Conservation (phyloP, 2,797 vertebrate genomes). For the Fringilla coelebs region DNA sequence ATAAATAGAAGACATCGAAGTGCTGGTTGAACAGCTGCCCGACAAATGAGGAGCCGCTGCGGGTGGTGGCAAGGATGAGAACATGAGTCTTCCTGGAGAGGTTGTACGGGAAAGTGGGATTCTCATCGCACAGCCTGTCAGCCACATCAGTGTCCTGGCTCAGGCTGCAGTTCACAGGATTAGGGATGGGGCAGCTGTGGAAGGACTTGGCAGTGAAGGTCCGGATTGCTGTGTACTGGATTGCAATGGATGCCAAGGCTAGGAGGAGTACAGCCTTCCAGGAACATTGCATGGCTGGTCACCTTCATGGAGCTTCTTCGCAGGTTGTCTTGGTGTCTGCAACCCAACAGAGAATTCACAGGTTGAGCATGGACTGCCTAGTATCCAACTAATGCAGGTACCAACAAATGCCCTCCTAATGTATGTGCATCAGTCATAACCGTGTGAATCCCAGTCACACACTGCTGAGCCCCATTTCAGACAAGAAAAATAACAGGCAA, state of each 20-base stretch:
- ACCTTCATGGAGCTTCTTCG: constrained; percentile 85
- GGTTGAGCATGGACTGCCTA: neutral
- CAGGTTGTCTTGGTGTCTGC: constrained; percentile 52
- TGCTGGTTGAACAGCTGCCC: constrained; percentile 97
- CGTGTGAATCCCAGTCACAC: accelerated
- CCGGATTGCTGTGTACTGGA: constrained; percentile 96
- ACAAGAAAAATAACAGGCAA: neutral
- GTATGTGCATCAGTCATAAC: neutral
- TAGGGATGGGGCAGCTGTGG: constrained; percentile 86
- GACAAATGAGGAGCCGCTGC: constrained; percentile 92
- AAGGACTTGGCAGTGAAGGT: constrained; percentile 93
- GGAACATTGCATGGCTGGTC: constrained; percentile 97
- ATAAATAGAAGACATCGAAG: constrained; percentile 93
- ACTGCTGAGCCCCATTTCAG: neutral
- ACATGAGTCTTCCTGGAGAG: constrained; percentile 87
- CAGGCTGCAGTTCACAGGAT: constrained; percentile 83
- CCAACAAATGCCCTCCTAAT: neutral
- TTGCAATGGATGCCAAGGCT: constrained; percentile 93
- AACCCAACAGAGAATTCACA: constrained; percentile 18
- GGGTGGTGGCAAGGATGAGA: constrained; percentile 92
- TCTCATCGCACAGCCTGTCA: constrained; percentile 87
- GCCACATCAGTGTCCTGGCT: constrained; percentile 84
- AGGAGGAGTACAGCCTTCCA: constrained; percentile 97
- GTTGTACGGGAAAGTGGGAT: constrained; percentile 82
- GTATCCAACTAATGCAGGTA: neutral